Conservation (phyloP, 1,140 invertebrate species). For the Leptoteleia sp. region DNA sequence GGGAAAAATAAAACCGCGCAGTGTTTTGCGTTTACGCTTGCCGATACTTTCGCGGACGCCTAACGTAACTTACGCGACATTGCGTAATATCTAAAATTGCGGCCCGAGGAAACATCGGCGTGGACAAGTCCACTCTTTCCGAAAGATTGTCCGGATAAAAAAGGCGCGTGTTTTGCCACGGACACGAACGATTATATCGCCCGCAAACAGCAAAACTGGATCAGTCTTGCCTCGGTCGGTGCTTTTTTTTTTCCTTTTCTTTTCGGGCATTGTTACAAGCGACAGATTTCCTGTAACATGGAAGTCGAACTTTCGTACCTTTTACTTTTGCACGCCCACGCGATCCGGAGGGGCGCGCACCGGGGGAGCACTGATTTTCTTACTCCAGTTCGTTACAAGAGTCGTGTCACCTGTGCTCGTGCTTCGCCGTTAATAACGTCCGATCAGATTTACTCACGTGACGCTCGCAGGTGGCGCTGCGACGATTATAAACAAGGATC, state of each 20-base stretch:
- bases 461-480: constrained; percentile 59
- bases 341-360: constrained; percentile 9
- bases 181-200: too few species aligned
- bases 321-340: constrained; percentile 61
- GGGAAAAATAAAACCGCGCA: too few species aligned
- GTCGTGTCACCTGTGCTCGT: constrained; percentile 66
- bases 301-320: constrained; percentile 60
- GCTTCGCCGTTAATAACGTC: constrained; percentile 53
- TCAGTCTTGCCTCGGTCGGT: constrained; percentile 6
- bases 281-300: constrained; percentile 59
- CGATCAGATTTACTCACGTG: constrained; percentile 65
- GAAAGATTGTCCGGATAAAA: too few species aligned
- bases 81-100: too few species aligned
- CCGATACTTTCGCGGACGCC: too few species aligned
- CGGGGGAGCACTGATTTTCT: constrained; percentile 20
- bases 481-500: constrained; percentile 38
- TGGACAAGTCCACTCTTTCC: too few species aligned
- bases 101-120: too few species aligned
- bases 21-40: too few species aligned
- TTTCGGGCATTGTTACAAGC: constrained; percentile 28
- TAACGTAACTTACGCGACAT: too few species aligned
- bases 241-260: too few species aligned
- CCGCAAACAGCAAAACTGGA: constrained; percentile 24
- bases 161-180: too few species aligned
- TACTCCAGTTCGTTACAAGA: constrained; percentile 57